Evolutionary conservation across 2,113 vertebrate species (phyloP).

Genomic region (Aepyceros melampus): DNA sequence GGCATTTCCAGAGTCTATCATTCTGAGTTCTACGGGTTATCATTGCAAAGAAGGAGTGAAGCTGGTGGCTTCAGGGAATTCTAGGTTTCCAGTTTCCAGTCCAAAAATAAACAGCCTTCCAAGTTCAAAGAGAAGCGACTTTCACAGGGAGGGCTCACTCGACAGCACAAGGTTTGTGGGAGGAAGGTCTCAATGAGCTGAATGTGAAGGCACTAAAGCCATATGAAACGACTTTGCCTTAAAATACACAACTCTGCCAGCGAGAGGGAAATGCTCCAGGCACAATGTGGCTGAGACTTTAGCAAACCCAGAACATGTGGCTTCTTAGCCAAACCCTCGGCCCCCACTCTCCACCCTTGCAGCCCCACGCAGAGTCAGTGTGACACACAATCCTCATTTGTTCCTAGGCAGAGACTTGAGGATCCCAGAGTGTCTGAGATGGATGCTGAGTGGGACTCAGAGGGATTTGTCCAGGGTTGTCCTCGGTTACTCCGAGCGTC

Average conservation of each 20-base stretch:
- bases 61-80: constrained; percentile 16
- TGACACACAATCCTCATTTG: neutral
- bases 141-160: neutral
- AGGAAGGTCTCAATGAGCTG: neutral
- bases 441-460: neutral
- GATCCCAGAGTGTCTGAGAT: neutral
- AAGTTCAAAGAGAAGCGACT: constrained; percentile 45
- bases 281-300: fast-evolving
- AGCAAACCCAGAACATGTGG: neutral
- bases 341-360: neutral
- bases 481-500: fast-evolving
- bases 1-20: neutral
- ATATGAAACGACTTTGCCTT: neutral
- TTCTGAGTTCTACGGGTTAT: neutral
- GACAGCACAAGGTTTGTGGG: neutral
- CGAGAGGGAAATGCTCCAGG: neutral
- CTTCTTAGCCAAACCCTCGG: neutral
- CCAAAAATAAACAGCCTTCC: constrained; percentile 48
- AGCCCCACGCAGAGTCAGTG: neutral
- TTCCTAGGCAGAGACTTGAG: neutral
- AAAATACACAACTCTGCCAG: neutral
- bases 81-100: constrained; percentile 43
- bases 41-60: neutral
- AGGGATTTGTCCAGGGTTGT: neutral
- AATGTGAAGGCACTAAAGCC: neutral